Evolutionary conservation across 2,888 invertebrate species (phyloP).

Genomic region (Mechanitis messenoides): DNA sequence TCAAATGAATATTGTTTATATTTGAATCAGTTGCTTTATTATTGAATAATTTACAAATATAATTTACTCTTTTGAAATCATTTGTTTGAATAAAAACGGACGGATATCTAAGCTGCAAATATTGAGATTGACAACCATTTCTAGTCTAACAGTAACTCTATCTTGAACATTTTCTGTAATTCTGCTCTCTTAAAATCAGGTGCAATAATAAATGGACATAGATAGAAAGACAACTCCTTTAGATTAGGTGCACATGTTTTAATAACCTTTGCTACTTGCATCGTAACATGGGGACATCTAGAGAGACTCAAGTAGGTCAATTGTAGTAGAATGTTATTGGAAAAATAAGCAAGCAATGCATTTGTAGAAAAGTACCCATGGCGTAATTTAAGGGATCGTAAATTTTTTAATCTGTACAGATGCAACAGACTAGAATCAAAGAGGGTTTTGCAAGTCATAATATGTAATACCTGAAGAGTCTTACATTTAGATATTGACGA

Average conservation of each 20-base stretch:
- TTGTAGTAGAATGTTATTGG: conserved; percentile 66
- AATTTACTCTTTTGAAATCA: conserved; percentile 6
- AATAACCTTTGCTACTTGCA: conserved; percentile 68
- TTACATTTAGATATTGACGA: conserved; percentile 65
- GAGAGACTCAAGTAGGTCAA: conserved; percentile 69
- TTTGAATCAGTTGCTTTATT: not conserved
- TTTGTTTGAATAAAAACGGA: conserved; percentile 36
- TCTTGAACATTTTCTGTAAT: conserved; percentile 68
- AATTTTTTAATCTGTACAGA: conserved; percentile 62
- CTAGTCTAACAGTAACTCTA: conserved; percentile 70
- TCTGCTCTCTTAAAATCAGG: conserved; percentile 66
- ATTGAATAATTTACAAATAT: conserved; percentile 13
- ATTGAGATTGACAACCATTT: conserved; percentile 35
- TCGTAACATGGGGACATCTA: conserved; percentile 67
- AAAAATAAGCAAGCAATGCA: conserved; percentile 69
- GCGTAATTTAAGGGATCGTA: conserved; percentile 67
- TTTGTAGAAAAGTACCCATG: conserved; percentile 73
- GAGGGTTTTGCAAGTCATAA: conserved; percentile 72
- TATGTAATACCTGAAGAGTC: conserved; percentile 62
- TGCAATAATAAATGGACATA: conserved; percentile 69
- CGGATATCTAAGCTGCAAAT: conserved; percentile 45
- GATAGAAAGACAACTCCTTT: conserved; percentile 68
- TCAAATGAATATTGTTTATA: not conserved
- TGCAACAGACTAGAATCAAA: conserved; percentile 72
- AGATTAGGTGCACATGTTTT: conserved; percentile 70